Percentiles rank a stretch among this genome's conserved stretches.
Conservation (phyloP, 1,140 invertebrate species). For the Eupeodes corollae region DNA sequence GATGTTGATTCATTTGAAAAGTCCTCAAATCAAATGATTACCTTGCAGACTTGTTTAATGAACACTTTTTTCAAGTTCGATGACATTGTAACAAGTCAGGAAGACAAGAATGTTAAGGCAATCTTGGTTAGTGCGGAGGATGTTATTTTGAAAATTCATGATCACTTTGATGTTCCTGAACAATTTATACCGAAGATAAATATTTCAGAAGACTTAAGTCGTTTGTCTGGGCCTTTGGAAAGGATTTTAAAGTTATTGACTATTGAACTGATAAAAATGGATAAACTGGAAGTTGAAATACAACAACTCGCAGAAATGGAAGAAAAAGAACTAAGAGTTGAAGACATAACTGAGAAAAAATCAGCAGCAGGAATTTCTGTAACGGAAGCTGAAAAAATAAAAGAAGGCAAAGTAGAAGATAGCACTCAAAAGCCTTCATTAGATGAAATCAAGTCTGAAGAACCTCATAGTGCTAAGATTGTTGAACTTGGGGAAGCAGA, state of each 20-base stretch:
- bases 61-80: conserved; percentile 25
- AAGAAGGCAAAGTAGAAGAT: background rate
- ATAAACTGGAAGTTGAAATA: too few relatives aligned
- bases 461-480: background rate
- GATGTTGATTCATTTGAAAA: conserved; percentile 9
- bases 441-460: background rate
- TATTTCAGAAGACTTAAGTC: too few relatives aligned
- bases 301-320: too few relatives aligned
- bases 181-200: too few relatives aligned
- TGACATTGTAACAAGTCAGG: conserved; percentile 11
- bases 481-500: background rate
- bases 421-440: background rate
- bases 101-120: conserved; percentile 9
- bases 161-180: too few relatives aligned
- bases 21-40: conserved; percentile 20
- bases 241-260: too few relatives aligned
- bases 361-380: background rate
- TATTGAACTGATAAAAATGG: too few relatives aligned
- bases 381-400: background rate
- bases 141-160: too few relatives aligned
- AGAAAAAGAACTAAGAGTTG: background rate
- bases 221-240: too few relatives aligned
- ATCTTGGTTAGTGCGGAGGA: background rate
- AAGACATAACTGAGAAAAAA: background rate
- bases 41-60: conserved; percentile 26